Evolutionary conservation across 2,888 invertebrate species (phyloP).

Genomic region (Erebia aethiops): DNA sequence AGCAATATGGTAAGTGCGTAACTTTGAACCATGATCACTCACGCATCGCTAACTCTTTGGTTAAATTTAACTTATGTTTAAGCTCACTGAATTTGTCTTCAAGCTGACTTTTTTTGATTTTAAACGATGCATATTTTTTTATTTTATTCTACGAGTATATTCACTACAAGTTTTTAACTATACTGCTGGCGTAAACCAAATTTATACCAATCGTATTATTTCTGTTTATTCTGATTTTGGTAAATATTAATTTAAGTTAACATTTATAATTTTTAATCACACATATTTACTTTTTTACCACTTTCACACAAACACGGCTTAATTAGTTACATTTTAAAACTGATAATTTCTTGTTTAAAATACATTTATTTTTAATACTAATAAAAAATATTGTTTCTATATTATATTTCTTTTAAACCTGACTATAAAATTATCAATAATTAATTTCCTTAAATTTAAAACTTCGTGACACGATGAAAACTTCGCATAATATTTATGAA

Average conservation of each 20-base stretch:
- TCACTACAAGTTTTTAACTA: too few species aligned
- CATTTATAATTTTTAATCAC: neutral
- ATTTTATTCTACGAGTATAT: too few species aligned
- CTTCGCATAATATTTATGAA: neutral
- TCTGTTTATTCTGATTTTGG: neutral
- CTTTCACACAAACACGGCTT: neutral
- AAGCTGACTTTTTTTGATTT: neutral
- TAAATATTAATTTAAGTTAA: neutral
- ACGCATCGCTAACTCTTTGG: conserved; percentile 20
- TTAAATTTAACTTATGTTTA: conserved; percentile 11
- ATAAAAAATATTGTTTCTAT: neutral
- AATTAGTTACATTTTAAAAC: neutral
- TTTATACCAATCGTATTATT: neutral
- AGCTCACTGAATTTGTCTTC: neutral
- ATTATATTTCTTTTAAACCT: neutral
- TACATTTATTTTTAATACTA: neutral
- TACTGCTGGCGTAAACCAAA: neutral
- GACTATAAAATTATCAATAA: neutral
- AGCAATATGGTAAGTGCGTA: conserved; percentile 36
- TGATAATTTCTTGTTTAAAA: neutral
- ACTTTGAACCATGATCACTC: conserved; percentile 37
- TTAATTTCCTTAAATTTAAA: neutral
- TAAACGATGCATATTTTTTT: neutral
- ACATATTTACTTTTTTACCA: neutral
- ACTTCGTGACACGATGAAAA: neutral